Base-by-base conservation (phyloP, 2,888 invertebrate species). In the Leucozona laternaria region DNA sequence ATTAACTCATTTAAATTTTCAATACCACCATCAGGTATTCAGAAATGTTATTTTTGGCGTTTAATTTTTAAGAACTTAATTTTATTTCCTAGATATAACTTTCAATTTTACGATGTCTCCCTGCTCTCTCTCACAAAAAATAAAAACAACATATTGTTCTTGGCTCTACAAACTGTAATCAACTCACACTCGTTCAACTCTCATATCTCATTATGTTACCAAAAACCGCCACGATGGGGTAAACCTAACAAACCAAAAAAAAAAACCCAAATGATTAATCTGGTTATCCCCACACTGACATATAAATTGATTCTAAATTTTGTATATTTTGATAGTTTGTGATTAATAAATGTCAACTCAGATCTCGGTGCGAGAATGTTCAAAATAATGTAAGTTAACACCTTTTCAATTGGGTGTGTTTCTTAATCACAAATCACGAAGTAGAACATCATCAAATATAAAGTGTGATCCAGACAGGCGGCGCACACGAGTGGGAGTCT, bases 371-470 rank as follows among this genome's bases (percentile, higher is more conserved):
- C n/a, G 37, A 25, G 70, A 20, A 71, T 34, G 28, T 40, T 22
- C 40, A 40, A n/a, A n/a, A 40, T 40, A 48, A 53, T 53, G 80
- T 80, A 77, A 85, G 80, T 77, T 85, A 85, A 77, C 85, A 85
- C 85, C 68, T 85, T 53, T 60, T 85, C 85, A 77, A 70, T 80
- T 85, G 85, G 85, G 80, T 80, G 85, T 85, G 80, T 85, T 85
- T 85, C 73, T 37, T 85, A 62, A 85, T 85, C 85, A 85, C 73
- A 80, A 73, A 80, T 85, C 72, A 80, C 71, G 80, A 85, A 80
- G 72, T 80, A 85, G 85, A 85, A 85, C 85, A 85, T 78, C 80
- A 80, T 80, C 80, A 85, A 85, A 78, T 68, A 77, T 72, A 73
- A 60, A 62, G 55, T 68, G 60, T 68, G 78, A 73, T 73, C 79